These are phyloP conservation scores for Drosophila parvula DNA, from an alignment of 1,140 invertebrate species.

Conservation along the genomic window DNA sequence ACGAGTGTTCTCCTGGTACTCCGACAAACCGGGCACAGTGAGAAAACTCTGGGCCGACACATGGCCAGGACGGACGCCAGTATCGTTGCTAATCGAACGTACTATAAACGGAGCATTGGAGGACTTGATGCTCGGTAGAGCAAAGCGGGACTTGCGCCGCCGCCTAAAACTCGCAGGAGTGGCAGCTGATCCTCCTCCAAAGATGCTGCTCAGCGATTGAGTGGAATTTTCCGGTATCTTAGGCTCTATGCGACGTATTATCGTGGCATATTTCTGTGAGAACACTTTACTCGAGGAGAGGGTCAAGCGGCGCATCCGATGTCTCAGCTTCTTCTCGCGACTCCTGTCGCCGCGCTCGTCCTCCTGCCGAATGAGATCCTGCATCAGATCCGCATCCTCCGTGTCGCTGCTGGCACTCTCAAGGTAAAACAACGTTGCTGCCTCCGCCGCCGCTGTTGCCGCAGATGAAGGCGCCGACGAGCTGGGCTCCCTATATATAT, in stretches of 20 bases:
- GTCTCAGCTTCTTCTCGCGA: slow-evolving; percentile 84
- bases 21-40: slow-evolving; percentile 48
- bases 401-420: slow-evolving; percentile 71
- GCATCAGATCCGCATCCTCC: slow-evolving; percentile 71
- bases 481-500: slow-evolving; percentile 64
- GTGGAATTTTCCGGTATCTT: slow-evolving; percentile 72
- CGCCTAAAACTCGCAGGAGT: slow-evolving; percentile 24
- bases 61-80: slow-evolving; percentile 48
- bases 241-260: slow-evolving; percentile 82
- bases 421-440: slow-evolving; percentile 69
- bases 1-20: slow-evolving; percentile 62
- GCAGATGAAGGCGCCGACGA: slow-evolving; percentile 38
- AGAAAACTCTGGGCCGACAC: slow-evolving; percentile 38
- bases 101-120: slow-evolving; percentile 75
- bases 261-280: slow-evolving; percentile 84
- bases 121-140: slow-evolving; percentile 25
- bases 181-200: slow-evolving; percentile 24
- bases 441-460: slow-evolving; percentile 51
- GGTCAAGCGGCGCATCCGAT: slow-evolving; percentile 86
- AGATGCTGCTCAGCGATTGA: slow-evolving; percentile 65
- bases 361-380: slow-evolving; percentile 85
- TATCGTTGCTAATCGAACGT: slow-evolving; percentile 86
- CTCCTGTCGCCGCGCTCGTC: slow-evolving; percentile 84
- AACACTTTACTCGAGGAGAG: slow-evolving; percentile 86
- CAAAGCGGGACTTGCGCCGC: slow-evolving; percentile 53